Conservation (phyloP, 2,888 invertebrate species). For the Coleophora deauratella region DNA sequence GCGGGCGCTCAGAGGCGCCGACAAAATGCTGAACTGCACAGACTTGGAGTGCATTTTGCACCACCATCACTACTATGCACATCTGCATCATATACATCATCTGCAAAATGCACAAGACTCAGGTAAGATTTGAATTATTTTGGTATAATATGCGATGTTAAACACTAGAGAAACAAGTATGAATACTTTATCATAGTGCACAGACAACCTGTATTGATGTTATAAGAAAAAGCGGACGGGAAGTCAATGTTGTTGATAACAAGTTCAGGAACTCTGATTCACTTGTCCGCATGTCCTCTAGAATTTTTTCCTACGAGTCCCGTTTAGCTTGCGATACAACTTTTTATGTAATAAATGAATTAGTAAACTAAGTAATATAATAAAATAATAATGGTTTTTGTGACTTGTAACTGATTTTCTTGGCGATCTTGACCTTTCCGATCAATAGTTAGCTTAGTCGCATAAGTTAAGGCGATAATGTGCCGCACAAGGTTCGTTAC, state of each 20-base stretch:
- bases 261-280: slow-evolving; percentile 22
- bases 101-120: slow-evolving; percentile 78
- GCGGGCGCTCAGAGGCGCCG: slow-evolving; percentile 49
- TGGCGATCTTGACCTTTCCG: slow-evolving; percentile 50
- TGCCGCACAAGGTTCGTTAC: slow-evolving; percentile 42
- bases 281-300: no score
- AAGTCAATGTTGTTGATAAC: slow-evolving; percentile 50
- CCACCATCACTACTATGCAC: slow-evolving; percentile 83
- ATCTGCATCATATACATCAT: slow-evolving; percentile 81
- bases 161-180: background rate
- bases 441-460: slow-evolving; percentile 36
- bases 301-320: background rate
- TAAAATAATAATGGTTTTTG: slow-evolving; percentile 11
- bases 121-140: slow-evolving; percentile 62
- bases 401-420: slow-evolving; percentile 11
- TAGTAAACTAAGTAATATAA: no score
- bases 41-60: slow-evolving; percentile 85
- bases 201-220: background rate
- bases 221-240: background rate
- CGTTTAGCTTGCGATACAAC: background rate
- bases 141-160: no score
- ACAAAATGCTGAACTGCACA: slow-evolving; percentile 83
- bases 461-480: slow-evolving; percentile 36
- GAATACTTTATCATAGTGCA: background rate
- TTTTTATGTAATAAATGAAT: no score